phyloP scores from a whole-genome alignment of 2,113 vertebrate species.

The Ailurus styani region DNA sequence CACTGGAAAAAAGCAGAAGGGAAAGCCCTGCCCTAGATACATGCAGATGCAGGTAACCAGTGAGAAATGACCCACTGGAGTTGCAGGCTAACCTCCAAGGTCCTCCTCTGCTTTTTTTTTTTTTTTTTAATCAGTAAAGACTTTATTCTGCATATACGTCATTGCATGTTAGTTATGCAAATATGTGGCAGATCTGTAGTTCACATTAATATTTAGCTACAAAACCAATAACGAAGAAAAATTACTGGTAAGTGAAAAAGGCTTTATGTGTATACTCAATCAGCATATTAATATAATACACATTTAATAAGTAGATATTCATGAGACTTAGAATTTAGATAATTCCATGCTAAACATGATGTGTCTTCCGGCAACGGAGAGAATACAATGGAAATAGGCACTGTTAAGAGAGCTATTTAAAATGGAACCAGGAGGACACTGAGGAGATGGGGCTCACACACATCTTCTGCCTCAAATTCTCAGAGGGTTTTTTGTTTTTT shows the following conservation, averaged over 20 bases:
- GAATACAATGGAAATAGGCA: neutral
- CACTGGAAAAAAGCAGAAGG: neutral
- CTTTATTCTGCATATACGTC: neutral
- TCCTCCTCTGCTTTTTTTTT: neutral
- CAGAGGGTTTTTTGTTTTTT: neutral
- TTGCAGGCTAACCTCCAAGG: neutral
- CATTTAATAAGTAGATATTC: neutral
- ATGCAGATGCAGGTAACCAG: neutral
- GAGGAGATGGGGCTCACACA: neutral
- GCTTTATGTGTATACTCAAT: neutral
- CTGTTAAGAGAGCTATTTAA: neutral
- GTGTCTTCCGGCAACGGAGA: neutral
- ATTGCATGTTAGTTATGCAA: neutral
- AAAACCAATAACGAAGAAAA: neutral
- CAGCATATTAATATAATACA: neutral
- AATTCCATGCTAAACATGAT: neutral
- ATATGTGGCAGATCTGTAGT: neutral
- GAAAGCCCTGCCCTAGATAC: fast-evolving
- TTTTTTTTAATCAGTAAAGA: neutral
- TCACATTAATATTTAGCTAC: slow-evolving; percentile 25
- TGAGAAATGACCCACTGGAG: neutral
- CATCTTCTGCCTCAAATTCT: neutral
- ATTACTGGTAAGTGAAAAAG: slow-evolving; percentile 30
- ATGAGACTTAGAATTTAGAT: neutral
- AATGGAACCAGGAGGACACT: neutral